Base-by-base conservation (phyloP, 2,797 vertebrate genomes). In the Notolabrus celidotus region DNA sequence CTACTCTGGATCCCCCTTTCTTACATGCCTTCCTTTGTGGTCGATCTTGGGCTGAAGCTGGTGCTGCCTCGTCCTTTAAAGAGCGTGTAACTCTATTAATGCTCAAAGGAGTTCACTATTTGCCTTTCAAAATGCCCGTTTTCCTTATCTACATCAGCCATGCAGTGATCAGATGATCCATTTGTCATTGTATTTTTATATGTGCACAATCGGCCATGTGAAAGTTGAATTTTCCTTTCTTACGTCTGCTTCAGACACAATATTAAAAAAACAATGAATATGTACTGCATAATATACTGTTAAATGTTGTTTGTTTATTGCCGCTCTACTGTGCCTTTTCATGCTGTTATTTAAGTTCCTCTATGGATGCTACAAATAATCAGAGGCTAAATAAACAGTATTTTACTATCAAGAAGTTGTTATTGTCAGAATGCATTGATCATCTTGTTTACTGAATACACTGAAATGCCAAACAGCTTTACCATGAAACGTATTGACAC, bases 1-100 rank as follows among this genome's bases (percentile, higher is more conserved):
- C 83, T 99, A 14, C 59, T 96, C 67, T 99, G 97, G 97, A 94
- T 99, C 80, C 97, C 97, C 0, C 93, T 96, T 16, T 97, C 97
- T 27, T 98, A 98, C 84, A 94, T 97, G 90, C 97, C 97, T 2
- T 89, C 96, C 57, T 94, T 89, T 69, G 77, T 99, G 0, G 91
- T 97, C 16, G 97, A 98, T 67, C 54, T 94, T 4, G 91, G 83
- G 5, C 92, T 99, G 56, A 93, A 88, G 75, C 79, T 94, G 71
- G 86, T 97, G 80, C 84, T 98, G 87, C 97, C 97, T 50, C 94
- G 93, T 60, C 97, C 97, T 1, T 93, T 92, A 19, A 94, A 95
- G 39, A 92, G 93, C 0, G 81, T 89, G 33, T 97, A 91, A 90
- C 47, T 50, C 12, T 1, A 9, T 10, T n/a, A n/a, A n/a, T 19